Conservation (phyloP, 2,797 vertebrate species). For the Aphelocoma californica region DNA sequence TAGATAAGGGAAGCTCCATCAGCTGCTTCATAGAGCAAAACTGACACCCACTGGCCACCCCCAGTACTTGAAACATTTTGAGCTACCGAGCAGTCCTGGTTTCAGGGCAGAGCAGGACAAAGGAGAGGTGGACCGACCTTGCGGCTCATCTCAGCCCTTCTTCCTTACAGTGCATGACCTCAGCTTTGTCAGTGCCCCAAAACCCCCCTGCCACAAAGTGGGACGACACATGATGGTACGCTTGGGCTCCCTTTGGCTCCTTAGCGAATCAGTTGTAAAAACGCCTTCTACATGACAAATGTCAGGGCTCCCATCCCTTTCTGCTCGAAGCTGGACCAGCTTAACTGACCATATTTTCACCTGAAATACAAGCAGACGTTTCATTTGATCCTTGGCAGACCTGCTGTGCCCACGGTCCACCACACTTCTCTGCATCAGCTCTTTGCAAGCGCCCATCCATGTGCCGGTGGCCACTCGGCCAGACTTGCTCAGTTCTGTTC, state of each 20-base stretch:
- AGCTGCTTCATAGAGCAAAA: slow-evolving; percentile 61
- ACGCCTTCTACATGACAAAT: not conserved
- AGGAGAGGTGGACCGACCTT: not conserved
- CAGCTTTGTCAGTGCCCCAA: not conserved
- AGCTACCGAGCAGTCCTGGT: not conserved
- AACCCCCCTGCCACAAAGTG: not conserved
- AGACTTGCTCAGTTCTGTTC: not conserved
- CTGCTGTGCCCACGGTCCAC: not conserved
- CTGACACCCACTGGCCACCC: slow-evolving; percentile 69
- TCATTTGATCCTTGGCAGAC: not conserved
- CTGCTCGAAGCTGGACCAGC: not conserved
- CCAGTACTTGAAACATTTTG: slow-evolving; percentile 32
- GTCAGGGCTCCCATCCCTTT: not conserved
- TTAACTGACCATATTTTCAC: not conserved
- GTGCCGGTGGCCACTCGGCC: not conserved
- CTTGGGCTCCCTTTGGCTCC: not conserved
- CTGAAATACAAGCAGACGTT: not conserved
- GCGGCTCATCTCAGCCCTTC: not conserved
- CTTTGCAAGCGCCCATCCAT: not conserved
- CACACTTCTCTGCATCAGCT: not conserved
- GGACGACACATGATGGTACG: accelerated
- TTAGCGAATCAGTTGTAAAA: not conserved
- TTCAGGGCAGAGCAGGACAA: not conserved
- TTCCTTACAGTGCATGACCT: not conserved
- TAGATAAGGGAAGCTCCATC: slow-evolving; percentile 22